Conservation (phyloP, 2,888 invertebrate species). For the Monopis laevigella region DNA sequence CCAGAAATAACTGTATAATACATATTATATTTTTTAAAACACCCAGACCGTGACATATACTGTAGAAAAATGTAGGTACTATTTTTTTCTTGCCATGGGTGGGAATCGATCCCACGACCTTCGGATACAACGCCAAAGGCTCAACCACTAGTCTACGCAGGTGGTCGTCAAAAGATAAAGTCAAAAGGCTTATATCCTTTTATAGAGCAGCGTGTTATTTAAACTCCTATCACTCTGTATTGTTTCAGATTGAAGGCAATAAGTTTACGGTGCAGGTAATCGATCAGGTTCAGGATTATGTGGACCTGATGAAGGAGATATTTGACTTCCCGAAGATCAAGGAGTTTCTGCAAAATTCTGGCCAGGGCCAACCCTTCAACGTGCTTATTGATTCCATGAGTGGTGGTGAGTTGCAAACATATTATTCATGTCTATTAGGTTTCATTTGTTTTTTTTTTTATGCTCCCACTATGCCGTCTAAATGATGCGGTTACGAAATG, state of each 20-base stretch:
- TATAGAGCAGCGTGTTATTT: background rate
- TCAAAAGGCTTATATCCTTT: too few species aligned
- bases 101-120: background rate
- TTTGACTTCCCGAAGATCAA: slow-evolving; percentile 91
- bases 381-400: slow-evolving; percentile 94
- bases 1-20: too few species aligned
- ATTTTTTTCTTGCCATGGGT: too few species aligned
- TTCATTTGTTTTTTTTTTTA: too few species aligned
- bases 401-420: slow-evolving; percentile 87
- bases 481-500: too few species aligned
- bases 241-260: slow-evolving; percentile 71
- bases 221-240: slow-evolving; percentile 6
- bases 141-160: background rate
- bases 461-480: too few species aligned
- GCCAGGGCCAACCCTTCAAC: slow-evolving; percentile 75
- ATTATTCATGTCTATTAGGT: too few species aligned
- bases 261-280: slow-evolving; percentile 87
- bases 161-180: too few species aligned
- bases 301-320: slow-evolving; percentile 91
- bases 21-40: too few species aligned
- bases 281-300: slow-evolving; percentile 91
- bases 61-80: too few species aligned
- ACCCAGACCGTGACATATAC: too few species aligned
- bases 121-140: background rate
- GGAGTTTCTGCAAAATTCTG: slow-evolving; percentile 74